Evolutionary conservation across 2,888 invertebrate genomes (phyloP), one percentile per base, ranked within the genome.

Genomic region (Dermolepida albohirtum): DNA sequence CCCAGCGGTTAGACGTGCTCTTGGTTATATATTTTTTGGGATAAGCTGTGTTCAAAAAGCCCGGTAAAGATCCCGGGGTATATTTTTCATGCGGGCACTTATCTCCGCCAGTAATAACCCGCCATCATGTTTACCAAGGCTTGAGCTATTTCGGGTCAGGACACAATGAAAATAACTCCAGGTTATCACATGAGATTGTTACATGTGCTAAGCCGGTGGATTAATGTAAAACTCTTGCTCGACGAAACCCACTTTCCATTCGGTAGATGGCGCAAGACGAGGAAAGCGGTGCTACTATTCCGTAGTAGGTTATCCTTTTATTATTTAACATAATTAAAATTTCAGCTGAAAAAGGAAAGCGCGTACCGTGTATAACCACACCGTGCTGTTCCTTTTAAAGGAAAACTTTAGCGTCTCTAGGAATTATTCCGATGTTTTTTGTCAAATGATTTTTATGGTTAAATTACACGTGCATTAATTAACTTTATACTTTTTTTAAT

Each of bases 141-240:
- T 72, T 78, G 77, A 78, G 75, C 76, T 76, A 79, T 78, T 77
- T 74, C 74, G 71, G 78, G 77, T 77, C 77, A 73, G 74, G 78
- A 77, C 78, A 78, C 77, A 76, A 77, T 78, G 76, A 73, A 78
- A 77, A 78, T 79, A 79, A 78, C 77, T 78, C 76, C 75, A 72
- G 76, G 74, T 75, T 76, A 76, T 74, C 76, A 70, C 71, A 73
- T 71, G 75, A 71, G 73, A 75, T 72, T 73, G 74, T 70, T 72
- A 72, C 74, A 77, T 75, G 75, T 75, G 76, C 74, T 73, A 74
- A 75, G 74, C 73, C 70, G 65, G 67, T 64, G 74, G 75, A 77
- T 78, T 78, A 77, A 77, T 78, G 75, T 77, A 74, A 75, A 75
- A 75, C 75, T 62, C 59, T 55, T 55, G 59, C 59, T 44, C 34